Conservation (phyloP, 1,140 invertebrate species). For the Ceratoteleas bidentatus region DNA sequence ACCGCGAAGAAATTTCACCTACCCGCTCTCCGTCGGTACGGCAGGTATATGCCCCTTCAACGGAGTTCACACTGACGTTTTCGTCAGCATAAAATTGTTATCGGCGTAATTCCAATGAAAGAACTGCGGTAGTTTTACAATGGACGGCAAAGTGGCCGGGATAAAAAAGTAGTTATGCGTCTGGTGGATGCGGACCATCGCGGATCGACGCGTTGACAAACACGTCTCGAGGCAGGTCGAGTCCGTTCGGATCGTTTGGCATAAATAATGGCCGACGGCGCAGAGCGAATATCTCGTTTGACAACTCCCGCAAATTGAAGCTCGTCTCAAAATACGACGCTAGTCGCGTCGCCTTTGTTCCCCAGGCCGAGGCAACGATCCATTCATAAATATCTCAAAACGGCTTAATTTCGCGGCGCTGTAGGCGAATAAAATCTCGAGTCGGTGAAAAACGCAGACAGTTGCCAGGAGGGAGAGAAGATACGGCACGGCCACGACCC, state of each 20-base stretch:
- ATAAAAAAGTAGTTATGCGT: constrained; percentile 34
- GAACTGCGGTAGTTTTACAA: background rate
- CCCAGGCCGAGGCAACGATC: constrained; percentile 72
- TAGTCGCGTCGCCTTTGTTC: constrained; percentile 75
- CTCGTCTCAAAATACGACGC: constrained; percentile 66
- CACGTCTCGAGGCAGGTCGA: constrained; percentile 41
- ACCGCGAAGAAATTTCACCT: too few species aligned
- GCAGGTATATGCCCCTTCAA: too few species aligned
- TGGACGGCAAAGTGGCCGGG: background rate
- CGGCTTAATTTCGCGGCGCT: constrained; percentile 81
- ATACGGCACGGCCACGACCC: constrained; percentile 76
- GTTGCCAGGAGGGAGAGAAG: constrained; percentile 70
- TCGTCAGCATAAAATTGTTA: too few species aligned
- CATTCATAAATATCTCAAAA: constrained; percentile 82
- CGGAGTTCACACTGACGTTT: too few species aligned
- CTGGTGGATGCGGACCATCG: constrained; percentile 30
- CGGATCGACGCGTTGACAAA: constrained; percentile 61
- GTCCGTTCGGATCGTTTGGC: constrained; percentile 55
- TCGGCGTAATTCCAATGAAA: background rate
- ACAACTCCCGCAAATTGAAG: constrained; percentile 70
- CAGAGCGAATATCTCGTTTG: constrained; percentile 68
- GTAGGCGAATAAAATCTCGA: constrained; percentile 79
- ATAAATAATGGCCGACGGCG: constrained; percentile 64
- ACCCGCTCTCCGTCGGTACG: too few species aligned
- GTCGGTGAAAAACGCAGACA: constrained; percentile 79